phyloP scores from a whole-genome alignment of 1,140 invertebrate species.

The Popillia japonica region DNA sequence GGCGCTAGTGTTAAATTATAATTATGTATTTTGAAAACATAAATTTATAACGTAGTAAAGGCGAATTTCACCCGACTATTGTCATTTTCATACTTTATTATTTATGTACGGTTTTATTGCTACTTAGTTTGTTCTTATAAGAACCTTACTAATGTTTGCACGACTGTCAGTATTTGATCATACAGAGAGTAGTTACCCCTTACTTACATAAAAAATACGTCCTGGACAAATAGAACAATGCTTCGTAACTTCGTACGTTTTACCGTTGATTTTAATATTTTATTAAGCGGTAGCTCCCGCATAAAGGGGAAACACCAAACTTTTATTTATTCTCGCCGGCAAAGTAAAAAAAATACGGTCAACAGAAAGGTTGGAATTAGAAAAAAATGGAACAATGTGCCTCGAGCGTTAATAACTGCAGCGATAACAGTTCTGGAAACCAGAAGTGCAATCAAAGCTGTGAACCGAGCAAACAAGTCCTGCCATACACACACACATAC shows the following conservation, averaged over 20 bases:
- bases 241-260: neutral
- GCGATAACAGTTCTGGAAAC: slow-evolving; percentile 32
- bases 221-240: neutral
- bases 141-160: no score
- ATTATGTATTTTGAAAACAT: no score
- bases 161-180: no score
- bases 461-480: slow-evolving; percentile 34
- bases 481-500: slow-evolving; percentile 36
- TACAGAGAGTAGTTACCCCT: no score
- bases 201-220: neutral
- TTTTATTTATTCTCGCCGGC: neutral
- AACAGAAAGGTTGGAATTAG: neutral
- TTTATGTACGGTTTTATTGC: no score
- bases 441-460: slow-evolving; percentile 40
- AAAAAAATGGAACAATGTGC: slow-evolving; percentile 5
- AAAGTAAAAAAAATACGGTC: slow-evolving; percentile 2
- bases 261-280: neutral
- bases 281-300: neutral
- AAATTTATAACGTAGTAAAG: no score
- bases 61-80: no score
- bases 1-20: no score
- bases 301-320: neutral
- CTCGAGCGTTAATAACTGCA: slow-evolving; percentile 41
- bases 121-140: no score
- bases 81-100: no score